Conservation (phyloP, 2,888 invertebrate genomes). For the Caenorhabditis japonica region DNA sequence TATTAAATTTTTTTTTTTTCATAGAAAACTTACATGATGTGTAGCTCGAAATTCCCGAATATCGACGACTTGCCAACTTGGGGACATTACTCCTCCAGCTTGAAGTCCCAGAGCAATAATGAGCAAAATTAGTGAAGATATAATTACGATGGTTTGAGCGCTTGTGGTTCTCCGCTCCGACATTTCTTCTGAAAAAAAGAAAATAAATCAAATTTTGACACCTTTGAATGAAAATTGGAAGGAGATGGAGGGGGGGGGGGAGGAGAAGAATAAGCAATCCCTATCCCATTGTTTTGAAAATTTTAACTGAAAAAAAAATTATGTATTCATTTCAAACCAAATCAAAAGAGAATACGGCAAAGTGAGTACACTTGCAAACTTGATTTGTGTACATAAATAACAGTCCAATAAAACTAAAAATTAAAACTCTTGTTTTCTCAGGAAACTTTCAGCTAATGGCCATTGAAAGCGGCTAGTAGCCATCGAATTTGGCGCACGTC, state of each 20-base stretch:
- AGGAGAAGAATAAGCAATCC: too few species aligned
- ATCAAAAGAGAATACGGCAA: too few species aligned
- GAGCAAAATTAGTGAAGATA: constrained; percentile 63
- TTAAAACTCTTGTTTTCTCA: too few species aligned
- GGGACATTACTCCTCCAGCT: constrained; percentile 72
- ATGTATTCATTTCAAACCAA: neutral
- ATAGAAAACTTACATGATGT: constrained; percentile 66
- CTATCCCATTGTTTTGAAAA: constrained; percentile 2
- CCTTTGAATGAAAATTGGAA: too few species aligned
- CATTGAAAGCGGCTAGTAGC: too few species aligned
- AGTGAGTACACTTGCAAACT: too few species aligned
- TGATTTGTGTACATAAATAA: too few species aligned
- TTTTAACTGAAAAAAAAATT: neutral
- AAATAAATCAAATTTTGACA: too few species aligned
- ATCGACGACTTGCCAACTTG: constrained; percentile 76
- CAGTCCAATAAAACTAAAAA: too few species aligned
- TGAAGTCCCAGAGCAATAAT: constrained; percentile 71
- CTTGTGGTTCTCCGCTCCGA: constrained; percentile 45
- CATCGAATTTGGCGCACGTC: too few species aligned
- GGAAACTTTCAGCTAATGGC: too few species aligned
- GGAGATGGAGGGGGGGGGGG: too few species aligned
- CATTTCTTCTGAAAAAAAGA: constrained; percentile 41
- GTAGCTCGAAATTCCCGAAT: constrained; percentile 75
- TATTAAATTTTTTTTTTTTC: neutral
- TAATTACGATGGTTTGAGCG: constrained; percentile 49